phyloP scores from a whole-genome alignment of 1,140 invertebrate genomes.

The Euura lappo region DNA sequence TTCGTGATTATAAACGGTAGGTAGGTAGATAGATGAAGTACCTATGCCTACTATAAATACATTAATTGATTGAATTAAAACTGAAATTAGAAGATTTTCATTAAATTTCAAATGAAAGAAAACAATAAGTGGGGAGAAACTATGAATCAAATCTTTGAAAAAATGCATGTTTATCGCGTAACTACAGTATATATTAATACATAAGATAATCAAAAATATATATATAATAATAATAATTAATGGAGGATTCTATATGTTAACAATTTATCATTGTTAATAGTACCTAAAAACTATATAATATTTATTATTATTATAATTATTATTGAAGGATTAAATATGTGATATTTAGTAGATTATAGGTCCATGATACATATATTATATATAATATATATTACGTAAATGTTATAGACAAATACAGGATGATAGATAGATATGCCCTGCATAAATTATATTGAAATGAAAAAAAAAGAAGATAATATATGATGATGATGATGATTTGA shows the following conservation, averaged over 20 bases:
- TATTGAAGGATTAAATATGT: constrained; percentile 47
- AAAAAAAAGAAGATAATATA: too few relatives aligned
- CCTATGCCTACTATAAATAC: background rate
- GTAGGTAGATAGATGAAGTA: background rate
- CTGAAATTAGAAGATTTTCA: background rate
- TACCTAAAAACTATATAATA: background rate
- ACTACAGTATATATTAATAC: background rate
- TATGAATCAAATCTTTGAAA: background rate
- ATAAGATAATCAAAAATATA: background rate
- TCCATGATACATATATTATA: background rate
- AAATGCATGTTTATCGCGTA: too few relatives aligned
- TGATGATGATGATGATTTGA: too few relatives aligned
- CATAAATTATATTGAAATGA: too few relatives aligned
- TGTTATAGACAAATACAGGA: constrained; percentile 17
- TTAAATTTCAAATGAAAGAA: background rate
- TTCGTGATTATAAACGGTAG: background rate
- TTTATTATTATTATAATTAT: constrained; percentile 43
- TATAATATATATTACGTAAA: constrained; percentile 31
- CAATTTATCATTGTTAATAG: constrained; percentile 50
- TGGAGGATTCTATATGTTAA: constrained; percentile 28
- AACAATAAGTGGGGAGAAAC: background rate
- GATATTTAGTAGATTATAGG: constrained; percentile 49
- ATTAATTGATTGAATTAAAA: background rate
- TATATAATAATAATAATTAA: background rate
- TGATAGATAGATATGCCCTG: too few relatives aligned